Conservation (phyloP, 2,888 invertebrate genomes). For the Phyto melanocephala region DNA sequence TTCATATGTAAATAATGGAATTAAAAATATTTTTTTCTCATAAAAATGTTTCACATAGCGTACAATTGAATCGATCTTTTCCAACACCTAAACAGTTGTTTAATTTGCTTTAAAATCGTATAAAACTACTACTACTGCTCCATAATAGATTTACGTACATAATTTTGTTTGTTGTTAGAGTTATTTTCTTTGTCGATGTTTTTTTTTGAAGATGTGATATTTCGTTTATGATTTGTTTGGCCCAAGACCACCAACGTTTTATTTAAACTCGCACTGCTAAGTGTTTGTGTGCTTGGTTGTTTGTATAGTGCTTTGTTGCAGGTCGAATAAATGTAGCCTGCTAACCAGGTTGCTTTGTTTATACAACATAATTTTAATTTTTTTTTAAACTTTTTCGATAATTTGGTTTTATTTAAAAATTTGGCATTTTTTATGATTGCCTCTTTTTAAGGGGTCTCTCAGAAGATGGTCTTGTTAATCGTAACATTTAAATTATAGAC, state of each 20-base stretch:
- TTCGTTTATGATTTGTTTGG: conserved; percentile 76
- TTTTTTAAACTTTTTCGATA: conserved; percentile 59
- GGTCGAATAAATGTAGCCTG: conserved; percentile 38
- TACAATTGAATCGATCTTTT: background rate
- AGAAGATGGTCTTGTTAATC: conserved; percentile 74
- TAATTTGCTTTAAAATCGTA: background rate
- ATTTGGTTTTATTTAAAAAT: conserved; percentile 30
- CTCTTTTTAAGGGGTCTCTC: conserved; percentile 56
- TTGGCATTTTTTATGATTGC: conserved; percentile 53
- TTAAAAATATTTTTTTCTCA: no score
- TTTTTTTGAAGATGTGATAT: conserved; percentile 38
- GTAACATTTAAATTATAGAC: conserved; percentile 75
- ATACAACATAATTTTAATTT: conserved; percentile 34
- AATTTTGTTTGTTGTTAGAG: conserved; percentile 68
- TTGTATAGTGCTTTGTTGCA: conserved; percentile 31
- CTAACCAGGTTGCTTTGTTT: conserved; percentile 50
- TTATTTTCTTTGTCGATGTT: conserved; percentile 62
- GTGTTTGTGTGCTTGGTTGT: conserved; percentile 21
- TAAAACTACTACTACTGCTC: conserved; percentile 27
- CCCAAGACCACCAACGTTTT: conserved; percentile 56
- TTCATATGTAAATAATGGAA: no score
- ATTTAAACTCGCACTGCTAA: conserved; percentile 20
- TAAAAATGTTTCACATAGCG: background rate
- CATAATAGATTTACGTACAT: conserved; percentile 74
- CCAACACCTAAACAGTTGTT: background rate